Conservation (phyloP, 2,797 vertebrate genomes). For the Pitangus sulphuratus region DNA sequence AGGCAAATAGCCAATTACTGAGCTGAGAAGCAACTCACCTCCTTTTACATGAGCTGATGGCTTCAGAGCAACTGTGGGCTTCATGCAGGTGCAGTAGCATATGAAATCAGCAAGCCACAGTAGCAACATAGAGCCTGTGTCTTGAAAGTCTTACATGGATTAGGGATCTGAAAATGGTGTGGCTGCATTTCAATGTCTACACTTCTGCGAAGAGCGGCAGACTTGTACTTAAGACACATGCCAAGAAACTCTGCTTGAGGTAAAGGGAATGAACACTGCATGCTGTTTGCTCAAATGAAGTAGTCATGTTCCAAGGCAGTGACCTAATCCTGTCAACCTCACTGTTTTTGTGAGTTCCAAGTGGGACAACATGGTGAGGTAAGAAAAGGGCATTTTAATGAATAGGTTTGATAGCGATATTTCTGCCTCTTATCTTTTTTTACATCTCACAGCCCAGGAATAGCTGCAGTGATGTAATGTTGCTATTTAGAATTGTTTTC, state of each 20-base stretch:
- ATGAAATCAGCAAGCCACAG: not conserved
- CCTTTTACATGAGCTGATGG: not conserved
- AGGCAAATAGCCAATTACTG: not conserved
- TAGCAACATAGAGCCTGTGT: not conserved
- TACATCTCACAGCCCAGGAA: slow-evolving; percentile 1
- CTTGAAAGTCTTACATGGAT: not conserved
- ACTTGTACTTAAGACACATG: not conserved
- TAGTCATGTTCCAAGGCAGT: not conserved
- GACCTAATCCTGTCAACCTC: slow-evolving; percentile 39
- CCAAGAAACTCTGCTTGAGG: not conserved
- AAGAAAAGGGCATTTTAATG: not conserved
- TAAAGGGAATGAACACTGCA: not conserved
- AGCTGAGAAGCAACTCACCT: not conserved
- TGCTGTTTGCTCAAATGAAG: not conserved
- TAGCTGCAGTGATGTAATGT: slow-evolving; percentile 33
- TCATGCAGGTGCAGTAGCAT: not conserved
- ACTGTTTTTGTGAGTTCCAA: not conserved
- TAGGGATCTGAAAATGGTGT: not conserved
- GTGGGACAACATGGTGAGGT: not conserved
- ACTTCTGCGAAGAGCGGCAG: not conserved
- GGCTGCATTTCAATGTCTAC: not conserved
- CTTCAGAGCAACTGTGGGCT: not conserved
- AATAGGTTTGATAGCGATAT: slow-evolving; percentile 20
- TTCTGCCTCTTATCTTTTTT: slow-evolving; percentile 1
- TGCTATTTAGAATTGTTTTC: slow-evolving; percentile 58